Percentiles rank a stretch among this genome's conserved stretches.
These are phyloP conservation scores for Habropoda laboriosa DNA, from an alignment of 1,140 invertebrate species.

Conservation along the genomic window DNA sequence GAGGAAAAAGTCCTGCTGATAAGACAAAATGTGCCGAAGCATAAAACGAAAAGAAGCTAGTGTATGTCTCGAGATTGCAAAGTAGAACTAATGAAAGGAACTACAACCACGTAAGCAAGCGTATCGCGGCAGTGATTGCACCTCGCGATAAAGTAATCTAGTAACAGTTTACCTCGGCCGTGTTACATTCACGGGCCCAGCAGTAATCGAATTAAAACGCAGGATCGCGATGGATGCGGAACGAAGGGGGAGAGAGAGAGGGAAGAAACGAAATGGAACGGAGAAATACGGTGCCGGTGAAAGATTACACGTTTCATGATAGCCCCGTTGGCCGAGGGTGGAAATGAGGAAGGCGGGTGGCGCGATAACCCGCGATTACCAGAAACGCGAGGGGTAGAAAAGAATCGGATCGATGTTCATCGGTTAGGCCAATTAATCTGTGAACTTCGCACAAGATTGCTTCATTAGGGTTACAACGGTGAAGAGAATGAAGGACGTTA, in stretches of 20 bases:
- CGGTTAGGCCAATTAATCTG: constrained; percentile 54
- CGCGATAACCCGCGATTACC: constrained; percentile 60
- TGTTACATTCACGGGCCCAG: constrained; percentile 34
- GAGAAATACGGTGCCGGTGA: constrained; percentile 15
- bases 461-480: constrained; percentile 25
- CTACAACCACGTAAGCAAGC: constrained; percentile 25
- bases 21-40: neutral
- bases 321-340: constrained; percentile 11
- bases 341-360: constrained; percentile 29
- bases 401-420: constrained; percentile 52
- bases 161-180: constrained; percentile 40
- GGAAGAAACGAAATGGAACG: neutral
- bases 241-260: constrained; percentile 25
- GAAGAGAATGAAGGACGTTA: constrained; percentile 13
- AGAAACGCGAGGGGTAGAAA: constrained; percentile 35
- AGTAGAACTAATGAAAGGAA: neutral
- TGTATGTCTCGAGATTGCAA: neutral
- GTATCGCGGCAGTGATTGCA: constrained; percentile 33
- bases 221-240: neutral
- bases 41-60: neutral
- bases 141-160: constrained; percentile 51
- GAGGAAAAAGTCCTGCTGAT: neutral
- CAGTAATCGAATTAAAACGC: constrained; percentile 40
- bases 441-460: constrained; percentile 30
- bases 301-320: constrained; percentile 46